Evolutionary conservation across 2,113 vertebrate species (phyloP).

Genomic region (Periophthalmodon schlosseri): DNA sequence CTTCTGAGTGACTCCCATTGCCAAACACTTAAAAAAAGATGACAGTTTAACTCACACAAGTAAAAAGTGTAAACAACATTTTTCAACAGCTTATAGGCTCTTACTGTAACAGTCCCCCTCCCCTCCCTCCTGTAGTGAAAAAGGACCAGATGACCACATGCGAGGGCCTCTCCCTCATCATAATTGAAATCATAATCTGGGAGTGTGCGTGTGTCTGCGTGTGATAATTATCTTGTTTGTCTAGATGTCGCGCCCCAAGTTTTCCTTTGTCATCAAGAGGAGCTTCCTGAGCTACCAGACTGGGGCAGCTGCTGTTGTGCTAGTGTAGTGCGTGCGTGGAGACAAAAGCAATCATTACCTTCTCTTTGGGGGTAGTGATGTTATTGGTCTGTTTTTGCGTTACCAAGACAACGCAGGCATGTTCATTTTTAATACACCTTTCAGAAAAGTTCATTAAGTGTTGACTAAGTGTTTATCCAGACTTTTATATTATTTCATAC

Average conservation of each 20-base stretch:
- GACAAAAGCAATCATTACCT: conserved; percentile 30
- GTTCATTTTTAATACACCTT: background rate
- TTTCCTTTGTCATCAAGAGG: conserved; percentile 57
- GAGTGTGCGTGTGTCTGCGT: conserved; percentile 46
- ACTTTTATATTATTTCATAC: background rate
- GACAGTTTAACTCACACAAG: conserved; percentile 60
- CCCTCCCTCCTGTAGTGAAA: conserved; percentile 47
- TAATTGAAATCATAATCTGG: conserved; percentile 18
- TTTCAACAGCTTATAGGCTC: conserved; percentile 71
- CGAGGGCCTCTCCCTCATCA: background rate
- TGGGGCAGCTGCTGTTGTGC: conserved; percentile 28
- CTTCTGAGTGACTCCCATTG: conserved; percentile 17
- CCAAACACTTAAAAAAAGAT: conserved; percentile 36
- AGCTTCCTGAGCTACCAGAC: conserved; percentile 45
- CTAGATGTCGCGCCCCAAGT: conserved; percentile 55
- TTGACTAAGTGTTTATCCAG: background rate
- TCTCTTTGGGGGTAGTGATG: background rate
- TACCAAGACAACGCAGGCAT: background rate
- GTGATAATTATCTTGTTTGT: conserved; percentile 71
- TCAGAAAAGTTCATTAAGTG: background rate
- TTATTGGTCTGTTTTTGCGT: background rate
- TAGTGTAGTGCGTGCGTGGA: conserved; percentile 13
- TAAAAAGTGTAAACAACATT: conserved; percentile 75
- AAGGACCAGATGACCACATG: conserved; percentile 11
- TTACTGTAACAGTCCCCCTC: conserved; percentile 35